Conservation (phyloP, 30 jellyfish, hydroid and myxozoan species). For the Haliclystus octoradiatus region DNA sequence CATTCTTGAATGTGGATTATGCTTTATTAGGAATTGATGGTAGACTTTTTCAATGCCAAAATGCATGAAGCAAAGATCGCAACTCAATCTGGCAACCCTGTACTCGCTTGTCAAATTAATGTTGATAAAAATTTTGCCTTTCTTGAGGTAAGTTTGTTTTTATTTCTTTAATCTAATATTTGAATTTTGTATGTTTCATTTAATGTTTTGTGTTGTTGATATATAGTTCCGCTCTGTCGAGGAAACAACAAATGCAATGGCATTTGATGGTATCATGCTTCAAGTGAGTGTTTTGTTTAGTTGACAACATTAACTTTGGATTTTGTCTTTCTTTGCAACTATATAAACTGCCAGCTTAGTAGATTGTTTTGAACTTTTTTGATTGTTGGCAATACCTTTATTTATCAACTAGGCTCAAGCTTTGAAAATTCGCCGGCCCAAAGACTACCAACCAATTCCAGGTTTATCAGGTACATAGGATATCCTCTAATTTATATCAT, state of each 20-base stretch:
- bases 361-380: not conserved
- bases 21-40: slow-evolving; percentile 76
- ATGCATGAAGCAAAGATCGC: slow-evolving; percentile 94
- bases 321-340: not conserved
- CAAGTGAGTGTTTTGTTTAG: slow-evolving; percentile 32
- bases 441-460: slow-evolving; percentile 96
- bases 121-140: slow-evolving; percentile 91
- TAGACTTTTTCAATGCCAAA: slow-evolving; percentile 95
- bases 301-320: not conserved
- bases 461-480: slow-evolving; percentile 66
- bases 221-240: slow-evolving; percentile 91
- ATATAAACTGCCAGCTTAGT: not conserved
- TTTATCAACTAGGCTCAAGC: slow-evolving; percentile 73
- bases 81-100: slow-evolving; percentile 97
- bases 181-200: too few relatives aligned
- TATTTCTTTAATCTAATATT: too few relatives aligned
- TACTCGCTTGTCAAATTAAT: slow-evolving; percentile 88
- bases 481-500: not conserved
- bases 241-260: slow-evolving; percentile 95
- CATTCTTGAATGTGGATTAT: not conserved
- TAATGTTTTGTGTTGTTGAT: too few relatives aligned
- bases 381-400: not conserved
- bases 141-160: slow-evolving; percentile 78
- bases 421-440: slow-evolving; percentile 87
- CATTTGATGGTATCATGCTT: slow-evolving; percentile 95